Conservation (phyloP, 2,797 vertebrate species). For the Vespertilio murinus region DNA sequence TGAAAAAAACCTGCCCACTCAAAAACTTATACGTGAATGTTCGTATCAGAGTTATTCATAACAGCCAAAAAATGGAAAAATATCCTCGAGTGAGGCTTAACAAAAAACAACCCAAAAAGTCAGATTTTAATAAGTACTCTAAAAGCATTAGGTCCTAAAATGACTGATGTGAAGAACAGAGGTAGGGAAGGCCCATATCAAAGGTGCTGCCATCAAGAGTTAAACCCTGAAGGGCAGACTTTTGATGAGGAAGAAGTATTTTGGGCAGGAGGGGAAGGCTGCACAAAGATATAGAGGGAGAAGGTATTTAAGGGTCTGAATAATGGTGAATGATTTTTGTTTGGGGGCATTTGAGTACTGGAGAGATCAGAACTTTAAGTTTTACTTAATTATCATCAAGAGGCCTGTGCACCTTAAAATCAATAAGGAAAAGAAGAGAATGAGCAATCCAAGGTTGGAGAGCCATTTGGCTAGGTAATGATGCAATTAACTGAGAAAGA, state of each 20-base stretch:
- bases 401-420: neutral
- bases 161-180: neutral
- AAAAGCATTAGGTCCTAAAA: neutral
- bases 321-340: neutral
- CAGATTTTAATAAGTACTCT: neutral
- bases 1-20: neutral
- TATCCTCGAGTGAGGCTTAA: neutral
- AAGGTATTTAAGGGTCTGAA: neutral
- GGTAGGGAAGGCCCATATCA: slow-evolving; percentile 17
- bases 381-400: slow-evolving; percentile 9
- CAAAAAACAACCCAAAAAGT: neutral
- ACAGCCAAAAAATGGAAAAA: neutral
- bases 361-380: slow-evolving; percentile 2
- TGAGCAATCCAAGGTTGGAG: neutral
- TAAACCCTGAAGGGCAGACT: neutral
- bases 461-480: neutral
- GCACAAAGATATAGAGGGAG: neutral
- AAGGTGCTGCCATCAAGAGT: neutral
- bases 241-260: neutral
- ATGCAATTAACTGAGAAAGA: slow-evolving; percentile 3
- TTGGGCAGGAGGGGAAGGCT: neutral
- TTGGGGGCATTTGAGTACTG: neutral
- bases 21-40: neutral
- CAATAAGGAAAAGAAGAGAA: slow-evolving; percentile 36
- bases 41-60: neutral